Evolutionary conservation across 2,888 invertebrate genomes (phyloP).

Genomic region (Eutolmus rufibarbis): DNA sequence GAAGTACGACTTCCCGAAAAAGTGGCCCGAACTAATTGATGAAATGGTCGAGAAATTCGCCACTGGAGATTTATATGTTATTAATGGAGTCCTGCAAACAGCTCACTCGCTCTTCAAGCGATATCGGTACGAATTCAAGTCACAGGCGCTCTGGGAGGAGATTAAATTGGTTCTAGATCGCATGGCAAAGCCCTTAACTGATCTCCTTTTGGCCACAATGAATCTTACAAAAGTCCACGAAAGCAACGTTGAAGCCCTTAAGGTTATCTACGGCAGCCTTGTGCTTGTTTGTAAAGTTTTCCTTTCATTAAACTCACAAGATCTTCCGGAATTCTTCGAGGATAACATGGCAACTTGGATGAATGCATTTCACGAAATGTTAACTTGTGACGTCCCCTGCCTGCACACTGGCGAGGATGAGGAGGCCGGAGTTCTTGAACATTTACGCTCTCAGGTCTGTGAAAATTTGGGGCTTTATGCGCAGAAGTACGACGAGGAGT

Average conservation of each 20-base stretch:
- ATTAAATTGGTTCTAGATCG: constrained; percentile 95
- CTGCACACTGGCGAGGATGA: constrained; percentile 83
- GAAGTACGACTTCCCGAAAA: constrained; percentile 94
- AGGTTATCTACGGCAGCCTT: constrained; percentile 87
- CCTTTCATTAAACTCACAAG: constrained; percentile 96
- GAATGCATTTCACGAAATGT: constrained; percentile 83
- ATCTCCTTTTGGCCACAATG: constrained; percentile 90
- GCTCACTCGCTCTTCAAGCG: constrained; percentile 96
- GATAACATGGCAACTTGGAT: constrained; percentile 98
- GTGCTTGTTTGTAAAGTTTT: constrained; percentile 93
- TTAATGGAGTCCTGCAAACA: constrained; percentile 93
- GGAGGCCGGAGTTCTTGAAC: constrained; percentile 87
- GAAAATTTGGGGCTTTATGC: constrained; percentile 95
- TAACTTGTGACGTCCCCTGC: constrained; percentile 79
- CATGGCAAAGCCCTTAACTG: constrained; percentile 92
- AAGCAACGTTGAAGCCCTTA: constrained; percentile 79
- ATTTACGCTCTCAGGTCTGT: constrained; percentile 93
- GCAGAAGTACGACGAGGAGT: constrained; percentile 98
- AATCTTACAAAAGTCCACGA: constrained; percentile 79
- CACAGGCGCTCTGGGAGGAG: constrained; percentile 93
- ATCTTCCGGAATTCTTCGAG: constrained; percentile 98
- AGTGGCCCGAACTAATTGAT: constrained; percentile 92
- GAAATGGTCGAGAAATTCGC: constrained; percentile 94
- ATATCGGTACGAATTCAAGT: constrained; percentile 95
- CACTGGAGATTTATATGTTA: constrained; percentile 90